Percentiles rank a stretch among this genome's conserved stretches.
These are phyloP conservation scores for Rhabdophis nuchalis DNA, from an alignment of 2,797 vertebrate species.

Conservation along the genomic window DNA sequence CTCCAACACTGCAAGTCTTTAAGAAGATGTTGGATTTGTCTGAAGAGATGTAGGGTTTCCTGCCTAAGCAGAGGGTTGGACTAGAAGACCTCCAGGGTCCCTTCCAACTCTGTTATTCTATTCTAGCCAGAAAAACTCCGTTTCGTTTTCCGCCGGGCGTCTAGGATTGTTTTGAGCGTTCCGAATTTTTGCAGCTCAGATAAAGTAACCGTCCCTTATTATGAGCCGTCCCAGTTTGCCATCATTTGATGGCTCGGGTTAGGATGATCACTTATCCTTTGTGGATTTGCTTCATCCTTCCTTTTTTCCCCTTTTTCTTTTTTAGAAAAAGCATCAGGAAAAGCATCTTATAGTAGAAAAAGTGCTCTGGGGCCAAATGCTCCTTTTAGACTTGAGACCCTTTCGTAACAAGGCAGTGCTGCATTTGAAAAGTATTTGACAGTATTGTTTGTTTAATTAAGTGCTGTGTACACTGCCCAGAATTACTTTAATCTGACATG, in stretches of 20 bases:
- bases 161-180: not conserved
- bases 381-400: not conserved
- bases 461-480: not conserved
- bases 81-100: too few relatives aligned
- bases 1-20: too few relatives aligned
- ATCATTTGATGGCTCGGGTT: not conserved
- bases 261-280: not conserved
- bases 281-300: not conserved
- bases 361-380: not conserved
- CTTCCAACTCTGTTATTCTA: too few relatives aligned
- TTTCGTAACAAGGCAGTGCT: not conserved
- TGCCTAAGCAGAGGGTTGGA: too few relatives aligned
- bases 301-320: too few relatives aligned
- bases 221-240: not conserved
- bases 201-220: not conserved
- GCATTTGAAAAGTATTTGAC: not conserved
- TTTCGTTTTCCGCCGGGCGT: not conserved
- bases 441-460: not conserved
- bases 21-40: too few relatives aligned
- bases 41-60: too few relatives aligned
- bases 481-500: not conserved
- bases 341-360: not conserved
- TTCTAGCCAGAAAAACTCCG: not conserved
- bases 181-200: not conserved
- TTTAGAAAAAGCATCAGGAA: not conserved